phyloP scores from a whole-genome alignment of 2,797 vertebrate species.

The Eulemur albifrons region DNA sequence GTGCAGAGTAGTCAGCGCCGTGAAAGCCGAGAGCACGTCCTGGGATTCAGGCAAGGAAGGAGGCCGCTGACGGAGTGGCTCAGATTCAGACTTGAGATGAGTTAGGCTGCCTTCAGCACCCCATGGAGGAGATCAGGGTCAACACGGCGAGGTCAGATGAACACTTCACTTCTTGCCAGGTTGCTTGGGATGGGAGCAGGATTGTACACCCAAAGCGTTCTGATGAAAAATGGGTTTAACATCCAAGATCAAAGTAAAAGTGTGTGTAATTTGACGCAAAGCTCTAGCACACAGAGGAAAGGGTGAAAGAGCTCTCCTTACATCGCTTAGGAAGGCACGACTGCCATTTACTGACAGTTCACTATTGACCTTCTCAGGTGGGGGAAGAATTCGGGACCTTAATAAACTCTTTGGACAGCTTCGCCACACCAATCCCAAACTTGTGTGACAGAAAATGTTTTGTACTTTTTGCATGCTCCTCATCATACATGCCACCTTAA shows the following conservation, averaged over 20 bases:
- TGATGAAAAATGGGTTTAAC: neutral
- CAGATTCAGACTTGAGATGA: neutral
- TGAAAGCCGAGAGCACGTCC: neutral
- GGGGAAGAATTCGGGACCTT: neutral
- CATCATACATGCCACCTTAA: neutral
- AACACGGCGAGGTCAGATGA: neutral
- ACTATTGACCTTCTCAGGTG: neutral
- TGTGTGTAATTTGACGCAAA: neutral
- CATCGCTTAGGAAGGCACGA: neutral
- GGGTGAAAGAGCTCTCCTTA: neutral
- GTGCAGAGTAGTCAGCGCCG: neutral
- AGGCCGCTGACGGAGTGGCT: neutral
- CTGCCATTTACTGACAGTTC: neutral
- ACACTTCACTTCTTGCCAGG: neutral
- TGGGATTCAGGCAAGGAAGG: neutral
- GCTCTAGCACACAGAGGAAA: neutral
- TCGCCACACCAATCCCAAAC: neutral
- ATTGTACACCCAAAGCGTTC: neutral
- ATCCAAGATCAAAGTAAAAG: neutral
- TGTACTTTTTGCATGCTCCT: neutral
- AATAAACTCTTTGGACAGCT: neutral
- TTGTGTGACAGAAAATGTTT: neutral
- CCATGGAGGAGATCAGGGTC: neutral
- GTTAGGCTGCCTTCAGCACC: neutral
- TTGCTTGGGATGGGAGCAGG: neutral